Evolutionary conservation across 2,888 invertebrate genomes (phyloP), one percentile per base, ranked within the genome.

Genomic region (Eumacrocentrus americanus): DNA sequence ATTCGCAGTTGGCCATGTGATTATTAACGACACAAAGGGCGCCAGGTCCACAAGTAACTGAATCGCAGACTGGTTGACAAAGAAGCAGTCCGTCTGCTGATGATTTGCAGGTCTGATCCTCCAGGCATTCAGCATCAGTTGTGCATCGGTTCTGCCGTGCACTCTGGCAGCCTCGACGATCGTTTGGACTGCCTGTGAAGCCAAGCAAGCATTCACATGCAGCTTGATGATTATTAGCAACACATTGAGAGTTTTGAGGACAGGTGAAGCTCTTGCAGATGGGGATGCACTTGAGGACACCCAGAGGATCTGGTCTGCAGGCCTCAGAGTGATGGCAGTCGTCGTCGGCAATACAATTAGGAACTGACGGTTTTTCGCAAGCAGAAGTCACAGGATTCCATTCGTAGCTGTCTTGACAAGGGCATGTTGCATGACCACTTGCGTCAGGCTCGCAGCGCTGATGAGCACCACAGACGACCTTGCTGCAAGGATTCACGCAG

Each of bases 1-100:
- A 95, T 72, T 93, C 91, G 74, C 95, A 95, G 78, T 92, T 90
- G 0, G 93, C 91, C 11, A 90, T 90, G 77, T 95, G 95, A 74
- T 95, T 95, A 72, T 94, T 93, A 1, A 92, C 91, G 6, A 94
- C 86, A 75, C 95, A 95, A 14, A 95, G 84, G 5, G 95, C 94
- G 66, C 91, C 89, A 0, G 93, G 92, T 1, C 95, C 95, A 77
- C 95, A 95, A 47, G 85, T 84, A 0, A 90, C 81, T 40, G 86
- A 85, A 66, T 90, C 89, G 75, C 95, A 95, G 40, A 92, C 92
- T 1, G 91, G 85, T 67, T 87, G 82, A 76, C 95, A 95, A 72
- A 87, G 85, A 23, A 89, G 83, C 1, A 84, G 75, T 46, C 87
- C 87, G 6, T 83, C 83, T 1, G 79, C 69, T 3, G 86, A 82